Base-by-base conservation (phyloP, 2,888 invertebrate genomes). In the Acleris literana region DNA sequence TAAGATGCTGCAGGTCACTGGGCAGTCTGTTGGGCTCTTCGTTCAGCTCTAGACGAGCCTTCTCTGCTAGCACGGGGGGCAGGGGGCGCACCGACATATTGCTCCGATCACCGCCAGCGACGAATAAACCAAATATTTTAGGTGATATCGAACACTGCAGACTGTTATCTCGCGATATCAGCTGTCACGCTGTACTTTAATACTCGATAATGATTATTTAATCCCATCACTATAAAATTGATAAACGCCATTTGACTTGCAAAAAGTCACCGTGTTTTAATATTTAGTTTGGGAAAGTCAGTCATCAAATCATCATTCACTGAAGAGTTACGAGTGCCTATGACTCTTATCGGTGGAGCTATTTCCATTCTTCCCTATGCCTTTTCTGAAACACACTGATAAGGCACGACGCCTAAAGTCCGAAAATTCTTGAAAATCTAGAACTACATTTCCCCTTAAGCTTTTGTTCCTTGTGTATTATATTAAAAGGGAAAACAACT, bases 11-110 rank as follows among this genome's bases (percentile, higher is more conserved):
- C 22, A 94, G 75, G 76, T 93, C 93, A 51, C 83, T 82, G 3
- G 77, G 74, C 18, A 92, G 75, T 17, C 86, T 76, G 16, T 81
- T 82, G 0, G 92, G 88, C 70, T 90, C 90, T 78, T 94, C 94
- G 66, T 90, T 87, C 46, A 94, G 76, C 72, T 94, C 93, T 18
- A 78, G 71, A 52, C 77, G 79, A 1, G 94, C 93, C 69, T 85
- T 83, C 64, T 79, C 76, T 0, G 74, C 77, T 33, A 84, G 70
- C 29, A 74, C 79, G 16, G 78, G 70, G 22, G 73, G 59, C 65
- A 84, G 63, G 11, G 77, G 69, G 25, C 84, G 76, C 49, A 82
- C 71, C 43, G 74, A 59, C 81, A 81, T 80, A 63, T 57, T 69
- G 17, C 57, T 56, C 17, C 33, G 48, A 44, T 18, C 39, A 29